Evolutionary conservation across 2,888 invertebrate species (phyloP).

Genomic region (Theretra japonica): DNA sequence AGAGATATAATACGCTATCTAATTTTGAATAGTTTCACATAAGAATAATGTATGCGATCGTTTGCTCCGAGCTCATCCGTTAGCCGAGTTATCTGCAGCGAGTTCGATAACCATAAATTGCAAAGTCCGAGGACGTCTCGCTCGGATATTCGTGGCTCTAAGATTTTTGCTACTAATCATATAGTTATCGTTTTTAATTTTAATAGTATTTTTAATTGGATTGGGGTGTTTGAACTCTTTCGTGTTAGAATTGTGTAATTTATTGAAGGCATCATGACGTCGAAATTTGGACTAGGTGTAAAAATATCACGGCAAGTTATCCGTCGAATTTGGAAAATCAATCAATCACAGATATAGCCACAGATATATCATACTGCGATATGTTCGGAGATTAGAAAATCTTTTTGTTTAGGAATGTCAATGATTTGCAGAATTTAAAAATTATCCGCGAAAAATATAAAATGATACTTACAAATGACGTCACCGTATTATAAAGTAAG

Average conservation of each 20-base stretch:
- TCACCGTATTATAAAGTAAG: background rate
- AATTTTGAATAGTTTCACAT: conserved; percentile 43
- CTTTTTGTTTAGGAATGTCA: no score
- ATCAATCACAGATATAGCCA: no score
- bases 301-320: no score
- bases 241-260: background rate
- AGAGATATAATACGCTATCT: conserved; percentile 38
- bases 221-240: background rate
- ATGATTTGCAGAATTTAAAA: background rate
- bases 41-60: conserved; percentile 45
- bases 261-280: no score
- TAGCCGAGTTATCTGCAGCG: conserved; percentile 53
- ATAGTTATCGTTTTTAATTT: conserved; percentile 41
- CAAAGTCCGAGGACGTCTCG: conserved; percentile 28
- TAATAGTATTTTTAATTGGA: conserved; percentile 16
- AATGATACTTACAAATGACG: background rate
- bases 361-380: no score
- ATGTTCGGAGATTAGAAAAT: no score
- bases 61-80: conserved; percentile 49
- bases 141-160: conserved; percentile 44
- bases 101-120: conserved; percentile 53
- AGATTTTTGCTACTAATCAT: conserved; percentile 47
- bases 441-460: background rate
- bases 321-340: no score
- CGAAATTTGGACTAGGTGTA: no score